Conservation (phyloP, 1,140 invertebrate species). For the Zaprionus kolodkinae region DNA sequence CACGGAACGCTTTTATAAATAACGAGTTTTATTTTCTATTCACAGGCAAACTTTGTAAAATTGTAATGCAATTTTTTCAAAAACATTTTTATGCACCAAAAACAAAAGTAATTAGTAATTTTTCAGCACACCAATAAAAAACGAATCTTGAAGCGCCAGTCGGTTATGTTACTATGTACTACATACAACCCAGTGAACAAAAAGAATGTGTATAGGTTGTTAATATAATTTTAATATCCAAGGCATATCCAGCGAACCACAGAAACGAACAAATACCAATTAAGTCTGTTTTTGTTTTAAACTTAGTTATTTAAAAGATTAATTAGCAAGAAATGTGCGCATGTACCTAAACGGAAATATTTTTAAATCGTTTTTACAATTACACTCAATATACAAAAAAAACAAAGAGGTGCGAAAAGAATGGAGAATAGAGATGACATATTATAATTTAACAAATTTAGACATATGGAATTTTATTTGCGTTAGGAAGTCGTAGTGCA, state of each 20-base stretch:
- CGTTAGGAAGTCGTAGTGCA: slow-evolving; percentile 32
- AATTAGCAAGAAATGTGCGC: slow-evolving; percentile 63
- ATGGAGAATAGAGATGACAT: slow-evolving; percentile 31
- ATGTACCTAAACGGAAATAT: slow-evolving; percentile 60
- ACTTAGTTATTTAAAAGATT: slow-evolving; percentile 45
- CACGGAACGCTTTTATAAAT: slow-evolving; percentile 27
- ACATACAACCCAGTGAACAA: slow-evolving; percentile 22
- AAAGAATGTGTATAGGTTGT: slow-evolving; percentile 65
- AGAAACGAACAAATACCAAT: slow-evolving; percentile 45
- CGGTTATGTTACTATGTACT: slow-evolving; percentile 32
- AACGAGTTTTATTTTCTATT: slow-evolving; percentile 57
- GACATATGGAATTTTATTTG: slow-evolving; percentile 34
- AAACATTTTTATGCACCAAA: slow-evolving; percentile 69
- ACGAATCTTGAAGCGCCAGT: slow-evolving; percentile 10
- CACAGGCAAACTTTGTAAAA: slow-evolving; percentile 78
- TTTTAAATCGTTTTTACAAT: slow-evolving; percentile 53
- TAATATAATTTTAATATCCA: slow-evolving; percentile 47
- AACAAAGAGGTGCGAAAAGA: slow-evolving; percentile 3
- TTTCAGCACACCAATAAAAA: slow-evolving; percentile 63
- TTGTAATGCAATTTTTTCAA: slow-evolving; percentile 54
- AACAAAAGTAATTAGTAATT: slow-evolving; percentile 55
- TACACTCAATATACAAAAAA: slow-evolving; percentile 18
- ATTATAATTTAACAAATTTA: slow-evolving; percentile 36
- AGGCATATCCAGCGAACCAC: slow-evolving; percentile 72
- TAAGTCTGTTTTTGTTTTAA: slow-evolving; percentile 70